Evolutionary conservation across 1,140 invertebrate species (phyloP), one percentile per base, ranked within the genome.

Genomic region (Neoseiulus cucumeris): DNA sequence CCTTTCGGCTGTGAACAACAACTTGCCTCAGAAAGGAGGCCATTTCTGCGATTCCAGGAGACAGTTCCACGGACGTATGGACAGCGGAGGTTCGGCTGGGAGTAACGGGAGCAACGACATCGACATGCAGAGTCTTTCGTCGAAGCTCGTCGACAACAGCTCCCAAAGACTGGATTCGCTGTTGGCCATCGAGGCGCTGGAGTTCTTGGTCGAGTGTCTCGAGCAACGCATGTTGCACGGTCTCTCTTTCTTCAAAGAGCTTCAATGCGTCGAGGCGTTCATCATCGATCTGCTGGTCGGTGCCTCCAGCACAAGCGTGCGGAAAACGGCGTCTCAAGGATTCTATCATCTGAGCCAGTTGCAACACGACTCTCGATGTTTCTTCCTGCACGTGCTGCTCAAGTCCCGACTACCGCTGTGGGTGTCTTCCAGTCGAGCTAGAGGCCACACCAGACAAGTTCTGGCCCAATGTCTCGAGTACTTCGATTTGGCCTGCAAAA

Each of bases 381-480:
- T 76, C 68, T 68, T 78, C 18, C 70, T 77, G 17, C 73, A 77
- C 69, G 72, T 79, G 14, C 70, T 81, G 20, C 70, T 79, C 6
- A 78, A 79, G 67, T 77, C 79, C 64, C 76, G 75, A n/a, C 74
- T 81, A n/a, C 80, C 80, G 5, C 74, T 80, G 66, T 81, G 80
- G 80, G 77, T 80, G 20, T 72, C 78, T 4, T 79, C 79, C 5
- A 74, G 75, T 59, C 72, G 71, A 28, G 74, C 77, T 7, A 71
- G 80, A 29, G 76, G 77, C 12, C 74, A 77, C 65, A 79, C 74
- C 66, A 78, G 79, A 64, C 75, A 73, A 73, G 75, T 68, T 69
- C 68, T 68, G 18, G 70, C 69, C 44, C 79, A 80, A 68, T 80
- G 79, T 69, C 73, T 72, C 9, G 76, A 80, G 70, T 81, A 80